Conservation (phyloP, 2,888 invertebrate species). For the Sinhomidia bicolor region DNA sequence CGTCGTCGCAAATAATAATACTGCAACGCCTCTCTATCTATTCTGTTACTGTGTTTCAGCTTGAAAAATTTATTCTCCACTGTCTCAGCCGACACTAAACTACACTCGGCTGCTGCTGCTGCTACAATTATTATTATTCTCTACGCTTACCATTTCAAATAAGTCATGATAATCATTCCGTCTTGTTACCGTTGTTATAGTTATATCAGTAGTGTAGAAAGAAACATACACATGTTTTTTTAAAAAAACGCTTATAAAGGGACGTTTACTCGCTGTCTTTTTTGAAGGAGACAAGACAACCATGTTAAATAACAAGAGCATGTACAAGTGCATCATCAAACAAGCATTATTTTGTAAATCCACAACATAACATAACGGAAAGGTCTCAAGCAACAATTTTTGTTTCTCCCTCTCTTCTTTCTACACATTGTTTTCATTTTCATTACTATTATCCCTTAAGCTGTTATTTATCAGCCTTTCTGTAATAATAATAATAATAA, state of each 20-base stretch:
- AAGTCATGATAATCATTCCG: slow-evolving; percentile 8
- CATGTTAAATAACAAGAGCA: not conserved
- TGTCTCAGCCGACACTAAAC: no score
- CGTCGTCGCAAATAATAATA: not conserved
- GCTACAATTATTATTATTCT: not conserved
- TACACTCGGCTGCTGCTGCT: no score
- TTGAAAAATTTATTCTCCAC: slow-evolving; percentile 5
- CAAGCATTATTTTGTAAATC: not conserved
- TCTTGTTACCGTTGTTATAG: not conserved
- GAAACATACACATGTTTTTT: not conserved
- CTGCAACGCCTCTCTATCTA: not conserved
- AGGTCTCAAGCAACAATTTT: slow-evolving; percentile 33
- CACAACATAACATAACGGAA: slow-evolving; percentile 30
- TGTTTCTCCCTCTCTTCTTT: no score
- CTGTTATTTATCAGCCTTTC: slow-evolving; percentile 41
- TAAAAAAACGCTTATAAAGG: not conserved
- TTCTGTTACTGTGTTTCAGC: not conserved
- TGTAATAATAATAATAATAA: slow-evolving; percentile 4
- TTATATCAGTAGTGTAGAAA: no score
- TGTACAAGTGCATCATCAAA: not conserved
- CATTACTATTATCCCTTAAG: slow-evolving; percentile 20
- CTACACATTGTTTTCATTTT: slow-evolving; percentile 50
- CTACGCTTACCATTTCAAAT: slow-evolving; percentile 11
- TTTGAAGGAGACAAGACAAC: not conserved
- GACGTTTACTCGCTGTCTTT: not conserved